A percentile compares a stretch with the other conserved stretches of the same genome.
Conservation (phyloP, 2,113 vertebrate genomes). For the Polyodon spathula region DNA sequence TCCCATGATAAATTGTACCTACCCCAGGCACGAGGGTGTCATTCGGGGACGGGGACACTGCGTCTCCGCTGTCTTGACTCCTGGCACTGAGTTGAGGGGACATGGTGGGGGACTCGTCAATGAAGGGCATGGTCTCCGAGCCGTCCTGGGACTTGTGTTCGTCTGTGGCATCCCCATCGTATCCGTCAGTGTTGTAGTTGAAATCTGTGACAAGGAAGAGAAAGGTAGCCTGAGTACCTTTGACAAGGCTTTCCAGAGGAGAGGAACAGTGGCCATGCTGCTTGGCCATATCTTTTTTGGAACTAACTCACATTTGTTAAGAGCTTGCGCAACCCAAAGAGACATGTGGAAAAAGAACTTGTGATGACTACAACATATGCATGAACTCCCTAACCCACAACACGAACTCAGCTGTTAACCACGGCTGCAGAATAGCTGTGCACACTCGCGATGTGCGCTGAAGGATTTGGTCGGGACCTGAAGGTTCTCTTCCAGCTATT, state of each 20-base stretch:
- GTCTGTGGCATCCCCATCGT: conserved; percentile 83
- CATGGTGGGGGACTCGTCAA: conserved; percentile 96
- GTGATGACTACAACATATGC: background rate
- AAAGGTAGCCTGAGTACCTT: background rate
- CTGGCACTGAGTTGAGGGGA: conserved; percentile 86
- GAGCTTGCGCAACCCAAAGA: too few species aligned
- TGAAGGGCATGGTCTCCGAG: conserved; percentile 93
- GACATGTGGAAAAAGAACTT: background rate
- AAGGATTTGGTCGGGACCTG: too few species aligned
- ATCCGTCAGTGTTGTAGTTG: conserved; percentile 91
- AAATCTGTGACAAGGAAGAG: conserved; percentile 69
- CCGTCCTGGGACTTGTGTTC: conserved; percentile 86
- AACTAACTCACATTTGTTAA: too few species aligned
- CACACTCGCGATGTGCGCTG: too few species aligned
- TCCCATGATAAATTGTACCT: conserved; percentile 39
- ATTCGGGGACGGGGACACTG: conserved; percentile 66
- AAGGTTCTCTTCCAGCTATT: too few species aligned
- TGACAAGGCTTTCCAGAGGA: background rate
- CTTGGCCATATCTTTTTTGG: background rate
- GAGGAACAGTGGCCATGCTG: background rate
- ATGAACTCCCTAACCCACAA: background rate
- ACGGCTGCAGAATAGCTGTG: too few species aligned
- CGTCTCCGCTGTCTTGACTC: conserved; percentile 63
- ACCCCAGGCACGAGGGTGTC: conserved; percentile 75
- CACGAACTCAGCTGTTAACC: too few species aligned